Conservation (phyloP, 92 coral and sea anemone genomes). For the Blastomussa wellsi region DNA sequence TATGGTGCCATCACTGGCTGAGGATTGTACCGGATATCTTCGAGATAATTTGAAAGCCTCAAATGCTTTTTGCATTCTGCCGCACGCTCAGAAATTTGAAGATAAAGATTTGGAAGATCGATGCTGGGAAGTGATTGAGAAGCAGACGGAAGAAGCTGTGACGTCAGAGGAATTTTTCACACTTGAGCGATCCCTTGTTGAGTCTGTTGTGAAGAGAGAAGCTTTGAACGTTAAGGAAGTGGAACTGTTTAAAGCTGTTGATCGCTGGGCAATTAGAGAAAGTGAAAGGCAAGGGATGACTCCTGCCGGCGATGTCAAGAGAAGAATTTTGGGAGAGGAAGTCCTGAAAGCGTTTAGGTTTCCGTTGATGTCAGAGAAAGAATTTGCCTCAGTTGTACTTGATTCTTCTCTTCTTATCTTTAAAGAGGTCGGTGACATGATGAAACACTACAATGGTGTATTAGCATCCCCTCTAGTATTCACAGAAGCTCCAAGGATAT, state of each 20-base stretch:
- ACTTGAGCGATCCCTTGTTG: neutral
- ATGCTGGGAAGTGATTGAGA: constrained; percentile 15
- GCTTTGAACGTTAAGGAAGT: constrained; percentile 26
- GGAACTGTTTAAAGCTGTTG: constrained; percentile 35
- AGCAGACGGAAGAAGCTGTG: neutral
- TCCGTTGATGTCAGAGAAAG: constrained; percentile 2
- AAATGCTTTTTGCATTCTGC: constrained; percentile 47
- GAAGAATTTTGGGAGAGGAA: too few species aligned
- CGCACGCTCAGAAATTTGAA: constrained; percentile 40
- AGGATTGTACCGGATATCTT: constrained; percentile 41
- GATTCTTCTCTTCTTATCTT: constrained; percentile 26
- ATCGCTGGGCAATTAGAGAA: constrained; percentile 30
- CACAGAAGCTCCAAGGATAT: neutral
- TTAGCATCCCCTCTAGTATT: neutral
- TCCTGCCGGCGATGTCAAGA: too few species aligned
- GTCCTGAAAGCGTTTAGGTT: too few species aligned
- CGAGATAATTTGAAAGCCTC: constrained; percentile 41
- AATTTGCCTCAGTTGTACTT: constrained; percentile 39
- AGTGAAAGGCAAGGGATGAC: constrained; percentile 21
- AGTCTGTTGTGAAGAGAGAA: constrained; percentile 23
- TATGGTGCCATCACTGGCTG: constrained; percentile 48
- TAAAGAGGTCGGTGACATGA: constrained; percentile 17
- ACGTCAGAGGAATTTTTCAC: neutral
- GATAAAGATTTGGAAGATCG: constrained; percentile 22
- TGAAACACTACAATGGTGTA: neutral